phyloP scores from a whole-genome alignment of 2,888 invertebrate genomes.

The Ophraella communa region DNA sequence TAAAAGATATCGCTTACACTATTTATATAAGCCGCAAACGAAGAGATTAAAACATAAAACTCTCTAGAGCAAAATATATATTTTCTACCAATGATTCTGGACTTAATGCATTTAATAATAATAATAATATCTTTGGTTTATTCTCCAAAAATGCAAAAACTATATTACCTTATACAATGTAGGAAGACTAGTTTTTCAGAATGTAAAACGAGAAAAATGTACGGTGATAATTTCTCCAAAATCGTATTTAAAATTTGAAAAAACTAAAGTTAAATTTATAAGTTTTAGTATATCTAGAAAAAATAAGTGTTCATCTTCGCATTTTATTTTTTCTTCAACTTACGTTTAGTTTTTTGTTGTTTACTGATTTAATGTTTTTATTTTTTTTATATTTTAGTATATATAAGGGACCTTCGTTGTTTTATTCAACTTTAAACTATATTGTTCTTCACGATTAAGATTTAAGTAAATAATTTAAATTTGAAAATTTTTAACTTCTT shows the following conservation, averaged over 20 bases:
- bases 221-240: not conserved
- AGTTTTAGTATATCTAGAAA: not conserved
- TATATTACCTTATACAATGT: too few relatives aligned
- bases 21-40: too few relatives aligned
- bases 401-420: not conserved
- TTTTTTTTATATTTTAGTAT: not conserved
- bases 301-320: not conserved
- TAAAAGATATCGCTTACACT: too few relatives aligned
- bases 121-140: not conserved
- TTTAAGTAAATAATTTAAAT: not conserved
- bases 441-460: not conserved
- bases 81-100: too few relatives aligned
- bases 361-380: not conserved
- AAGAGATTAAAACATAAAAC: too few relatives aligned
- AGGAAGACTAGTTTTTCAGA: not conserved
- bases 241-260: not conserved
- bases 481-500: constrained; percentile 4
- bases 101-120: too few relatives aligned
- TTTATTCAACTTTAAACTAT: too few relatives aligned
- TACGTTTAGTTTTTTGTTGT: not conserved
- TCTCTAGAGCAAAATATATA: too few relatives aligned
- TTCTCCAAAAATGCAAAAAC: not conserved
- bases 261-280: not conserved
- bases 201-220: not conserved
- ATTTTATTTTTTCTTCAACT: not conserved